Percentiles rank a stretch among this genome's conserved stretches.
These are phyloP conservation scores for Parasteatoda tepidariorum DNA, from an alignment of 1,140 invertebrate species.

Conservation along the genomic window DNA sequence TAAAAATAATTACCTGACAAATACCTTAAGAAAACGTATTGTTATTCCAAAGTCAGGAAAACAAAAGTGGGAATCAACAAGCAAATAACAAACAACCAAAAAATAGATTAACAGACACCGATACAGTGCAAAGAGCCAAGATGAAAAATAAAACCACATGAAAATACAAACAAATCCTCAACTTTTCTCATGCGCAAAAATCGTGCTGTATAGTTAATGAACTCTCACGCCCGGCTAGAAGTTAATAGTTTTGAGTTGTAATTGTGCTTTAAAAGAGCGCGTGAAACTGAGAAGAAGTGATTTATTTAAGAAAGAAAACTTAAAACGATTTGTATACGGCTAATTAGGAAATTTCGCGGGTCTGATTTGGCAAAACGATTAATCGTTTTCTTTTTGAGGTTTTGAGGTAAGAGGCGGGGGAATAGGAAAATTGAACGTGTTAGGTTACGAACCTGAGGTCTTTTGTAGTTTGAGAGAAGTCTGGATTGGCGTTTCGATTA, in stretches of 20 bases:
- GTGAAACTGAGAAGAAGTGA: constrained; percentile 38
- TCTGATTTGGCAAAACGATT: constrained; percentile 35
- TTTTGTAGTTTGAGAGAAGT: constrained; percentile 4
- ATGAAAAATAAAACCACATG: neutral
- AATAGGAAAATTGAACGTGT: constrained; percentile 7
- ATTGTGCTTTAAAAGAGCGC: constrained; percentile 58
- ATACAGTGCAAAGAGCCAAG: constrained; percentile 1
- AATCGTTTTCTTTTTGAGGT: constrained; percentile 5
- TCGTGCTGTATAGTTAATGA: constrained; percentile 57
- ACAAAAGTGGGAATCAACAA: constrained; percentile 48
- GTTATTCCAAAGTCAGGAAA: constrained; percentile 59
- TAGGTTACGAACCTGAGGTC: constrained; percentile 14
- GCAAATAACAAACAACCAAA: constrained; percentile 20
- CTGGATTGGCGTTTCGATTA: constrained; percentile 19
- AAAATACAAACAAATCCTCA: neutral
- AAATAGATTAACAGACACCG: constrained; percentile 52
- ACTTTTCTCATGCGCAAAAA: neutral
- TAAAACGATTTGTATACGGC: constrained; percentile 43
- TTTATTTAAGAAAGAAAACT: constrained; percentile 54
- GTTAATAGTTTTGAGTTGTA: constrained; percentile 58
- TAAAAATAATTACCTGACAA: constrained; percentile 59
- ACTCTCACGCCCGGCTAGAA: constrained; percentile 19
- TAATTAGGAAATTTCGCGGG: constrained; percentile 43
- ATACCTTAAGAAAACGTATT: constrained; percentile 52
- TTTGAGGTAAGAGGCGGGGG: too few relatives aligned